Evolutionary conservation across 2,797 vertebrate species (phyloP).

Genomic region (Leontocebus nigricollis): DNA sequence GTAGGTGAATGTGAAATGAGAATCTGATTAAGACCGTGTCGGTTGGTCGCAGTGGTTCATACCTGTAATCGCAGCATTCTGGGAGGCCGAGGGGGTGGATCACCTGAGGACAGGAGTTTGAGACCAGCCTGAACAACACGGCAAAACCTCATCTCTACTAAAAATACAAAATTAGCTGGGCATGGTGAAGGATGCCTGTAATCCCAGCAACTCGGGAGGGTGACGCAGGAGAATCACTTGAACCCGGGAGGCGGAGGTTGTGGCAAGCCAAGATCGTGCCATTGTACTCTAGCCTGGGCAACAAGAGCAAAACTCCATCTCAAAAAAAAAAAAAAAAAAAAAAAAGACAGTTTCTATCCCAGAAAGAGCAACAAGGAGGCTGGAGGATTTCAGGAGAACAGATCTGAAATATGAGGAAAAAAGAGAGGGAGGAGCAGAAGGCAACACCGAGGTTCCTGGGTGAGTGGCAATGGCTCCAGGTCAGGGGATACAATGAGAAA

Average conservation of each 20-base stretch:
- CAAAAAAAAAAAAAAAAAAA: no score
- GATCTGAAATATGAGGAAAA: not conserved
- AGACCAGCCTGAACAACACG: not conserved
- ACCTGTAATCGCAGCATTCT: not conserved
- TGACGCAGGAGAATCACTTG: not conserved
- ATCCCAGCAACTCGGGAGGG: not conserved
- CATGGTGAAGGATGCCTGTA: not conserved
- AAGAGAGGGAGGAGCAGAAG: not conserved
- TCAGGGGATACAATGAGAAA: not conserved
- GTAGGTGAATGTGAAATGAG: not conserved
- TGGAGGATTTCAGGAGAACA: not conserved
- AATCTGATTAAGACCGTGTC: not conserved
- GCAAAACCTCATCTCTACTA: not conserved
- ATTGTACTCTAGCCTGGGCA: not conserved
- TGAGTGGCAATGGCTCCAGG: no score
- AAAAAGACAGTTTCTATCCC: not conserved
- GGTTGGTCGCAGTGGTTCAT: not conserved
- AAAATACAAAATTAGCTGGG: not conserved
- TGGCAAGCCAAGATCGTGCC: fast-evolving
- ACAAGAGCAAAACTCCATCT: not conserved
- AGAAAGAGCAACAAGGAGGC: not conserved
- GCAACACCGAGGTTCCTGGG: no score
- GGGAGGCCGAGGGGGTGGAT: not conserved
- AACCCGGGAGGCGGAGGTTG: not conserved
- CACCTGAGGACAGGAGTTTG: not conserved